Evolutionary conservation across 2,113 vertebrate species (phyloP).

Genomic region (Seriola dumerili): DNA sequence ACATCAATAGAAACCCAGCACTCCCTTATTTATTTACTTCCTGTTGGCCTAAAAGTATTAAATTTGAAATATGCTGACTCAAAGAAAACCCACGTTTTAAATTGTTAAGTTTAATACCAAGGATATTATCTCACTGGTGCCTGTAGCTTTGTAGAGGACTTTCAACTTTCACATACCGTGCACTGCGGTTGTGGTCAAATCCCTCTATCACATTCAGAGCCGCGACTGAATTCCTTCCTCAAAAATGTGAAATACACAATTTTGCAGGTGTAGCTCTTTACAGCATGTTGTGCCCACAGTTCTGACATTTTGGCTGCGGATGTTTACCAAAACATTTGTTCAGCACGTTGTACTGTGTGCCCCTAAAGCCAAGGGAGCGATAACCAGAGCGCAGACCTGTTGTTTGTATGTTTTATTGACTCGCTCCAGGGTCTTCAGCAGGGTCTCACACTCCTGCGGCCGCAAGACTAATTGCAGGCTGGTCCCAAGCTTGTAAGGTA

Average conservation of each 20-base stretch:
- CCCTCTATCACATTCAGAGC: background rate
- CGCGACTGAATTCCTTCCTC: background rate
- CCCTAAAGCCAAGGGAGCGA: conserved; percentile 51
- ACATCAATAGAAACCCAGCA: background rate
- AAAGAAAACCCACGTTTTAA: background rate
- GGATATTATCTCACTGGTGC: background rate
- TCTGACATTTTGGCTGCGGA: conserved; percentile 45
- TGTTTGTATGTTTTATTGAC: conserved; percentile 80
- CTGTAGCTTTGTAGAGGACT: background rate
- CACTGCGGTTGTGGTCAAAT: background rate
- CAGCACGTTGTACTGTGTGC: conserved; percentile 39
- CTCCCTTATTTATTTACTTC: background rate
- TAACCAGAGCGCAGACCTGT: conserved; percentile 70
- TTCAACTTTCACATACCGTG: background rate
- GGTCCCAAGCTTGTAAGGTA: conserved; percentile 51
- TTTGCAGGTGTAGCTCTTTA: background rate
- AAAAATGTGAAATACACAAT: conserved; percentile 1
- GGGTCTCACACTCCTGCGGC: conserved; percentile 47
- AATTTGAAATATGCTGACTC: background rate
- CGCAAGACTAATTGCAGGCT: conserved; percentile 63
- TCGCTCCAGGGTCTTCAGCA: conserved; percentile 71
- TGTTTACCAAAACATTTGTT: conserved; percentile 70
- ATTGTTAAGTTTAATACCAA: background rate
- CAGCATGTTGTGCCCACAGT: conserved; percentile 9
- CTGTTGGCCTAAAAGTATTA: background rate